These are phyloP conservation scores for Pelagia noctiluca DNA, from an alignment of 30 jellyfish, hydroid and myxozoan genomes.

Conservation along the genomic window DNA sequence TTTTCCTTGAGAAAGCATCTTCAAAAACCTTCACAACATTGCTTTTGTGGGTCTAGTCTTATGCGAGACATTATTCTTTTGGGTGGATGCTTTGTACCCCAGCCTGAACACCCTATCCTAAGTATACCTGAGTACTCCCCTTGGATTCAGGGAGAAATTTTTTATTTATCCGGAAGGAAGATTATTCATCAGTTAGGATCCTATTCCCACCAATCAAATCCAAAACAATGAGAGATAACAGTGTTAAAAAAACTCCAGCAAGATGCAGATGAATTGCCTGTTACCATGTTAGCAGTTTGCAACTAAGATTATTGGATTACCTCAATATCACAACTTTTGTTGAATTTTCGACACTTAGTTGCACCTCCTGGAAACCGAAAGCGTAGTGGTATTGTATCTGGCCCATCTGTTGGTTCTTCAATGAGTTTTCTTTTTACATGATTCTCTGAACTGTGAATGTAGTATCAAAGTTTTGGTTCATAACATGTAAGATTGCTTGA, in stretches of 20 bases:
- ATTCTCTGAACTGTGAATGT: slow-evolving; percentile 7
- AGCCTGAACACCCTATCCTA: slow-evolving; percentile 9
- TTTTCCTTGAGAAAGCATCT: too few species aligned
- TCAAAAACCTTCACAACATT: neutral
- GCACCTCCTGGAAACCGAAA: slow-evolving; percentile 22
- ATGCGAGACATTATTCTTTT: slow-evolving; percentile 1
- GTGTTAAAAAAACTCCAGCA: slow-evolving; percentile 1
- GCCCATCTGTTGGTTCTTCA: slow-evolving; percentile 16
- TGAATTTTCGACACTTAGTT: slow-evolving; percentile 7
- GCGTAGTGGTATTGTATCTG: slow-evolving; percentile 11
- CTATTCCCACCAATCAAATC: slow-evolving; percentile 8
- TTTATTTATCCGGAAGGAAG: too few species aligned
- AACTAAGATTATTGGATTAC: neutral
- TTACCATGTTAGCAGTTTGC: slow-evolving; percentile 1
- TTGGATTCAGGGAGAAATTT: neutral
- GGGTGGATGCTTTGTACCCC: too few species aligned
- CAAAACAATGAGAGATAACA: slow-evolving; percentile 6
- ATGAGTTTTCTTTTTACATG: slow-evolving; percentile 7
- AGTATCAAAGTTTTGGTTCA: slow-evolving; percentile 9
- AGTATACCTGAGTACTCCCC: too few species aligned
- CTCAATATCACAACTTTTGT: slow-evolving; percentile 6
- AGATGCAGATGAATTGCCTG: slow-evolving; percentile 16
- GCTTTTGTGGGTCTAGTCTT: slow-evolving; percentile 5
- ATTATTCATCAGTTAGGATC: neutral
- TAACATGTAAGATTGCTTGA: slow-evolving; percentile 2